Conservation (phyloP, 2,113 vertebrate species). For the Aegithalos caudatus region DNA sequence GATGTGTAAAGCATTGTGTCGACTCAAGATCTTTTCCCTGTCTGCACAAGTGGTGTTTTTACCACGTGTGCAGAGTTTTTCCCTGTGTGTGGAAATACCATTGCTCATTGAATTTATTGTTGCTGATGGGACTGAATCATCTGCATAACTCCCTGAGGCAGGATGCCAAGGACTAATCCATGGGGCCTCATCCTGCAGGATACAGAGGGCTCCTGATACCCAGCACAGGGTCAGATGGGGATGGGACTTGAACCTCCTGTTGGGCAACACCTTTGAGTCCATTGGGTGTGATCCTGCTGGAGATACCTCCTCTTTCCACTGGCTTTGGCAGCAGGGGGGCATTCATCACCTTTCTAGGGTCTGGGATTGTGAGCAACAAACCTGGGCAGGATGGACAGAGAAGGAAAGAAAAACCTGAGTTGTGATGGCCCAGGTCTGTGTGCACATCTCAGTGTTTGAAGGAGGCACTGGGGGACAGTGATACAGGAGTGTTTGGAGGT, state of each 20-base stretch:
- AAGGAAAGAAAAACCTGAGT: not conserved
- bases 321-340: not conserved
- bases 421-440: not conserved
- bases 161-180: not conserved
- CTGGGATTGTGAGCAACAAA: not conserved
- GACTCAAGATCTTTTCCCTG: not conserved
- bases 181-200: not conserved
- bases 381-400: not conserved
- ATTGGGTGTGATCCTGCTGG: not conserved
- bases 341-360: not conserved
- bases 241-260: not conserved
- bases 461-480: not conserved
- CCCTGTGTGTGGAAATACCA: not conserved
- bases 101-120: not conserved
- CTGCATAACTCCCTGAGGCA: not conserved
- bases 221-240: accelerated
- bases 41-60: not conserved
- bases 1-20: not conserved
- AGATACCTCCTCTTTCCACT: not conserved
- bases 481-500: not conserved
- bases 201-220: not conserved
- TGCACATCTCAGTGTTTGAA: not conserved
- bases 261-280: accelerated
- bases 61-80: accelerated
- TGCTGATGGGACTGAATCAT: not conserved